phyloP scores from a whole-genome alignment of 2,888 invertebrate species.

The Leucozona laternaria region DNA sequence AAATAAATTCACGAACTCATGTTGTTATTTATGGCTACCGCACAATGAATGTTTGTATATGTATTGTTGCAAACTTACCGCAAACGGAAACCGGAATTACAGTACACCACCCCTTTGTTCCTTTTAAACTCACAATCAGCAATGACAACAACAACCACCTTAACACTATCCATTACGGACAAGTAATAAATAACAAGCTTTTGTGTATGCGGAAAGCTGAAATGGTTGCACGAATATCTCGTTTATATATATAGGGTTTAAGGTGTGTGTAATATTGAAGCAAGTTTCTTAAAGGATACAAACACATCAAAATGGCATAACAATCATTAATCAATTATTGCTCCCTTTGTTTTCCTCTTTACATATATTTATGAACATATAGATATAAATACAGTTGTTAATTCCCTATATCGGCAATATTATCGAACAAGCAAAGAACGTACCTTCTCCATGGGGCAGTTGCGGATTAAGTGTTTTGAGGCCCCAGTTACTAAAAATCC shows the following conservation, averaged over 20 bases:
- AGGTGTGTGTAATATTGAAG: constrained; percentile 2
- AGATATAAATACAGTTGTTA: neutral
- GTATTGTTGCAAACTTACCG: constrained; percentile 1
- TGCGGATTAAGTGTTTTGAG: neutral
- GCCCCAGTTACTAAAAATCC: neutral
- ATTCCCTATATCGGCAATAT: constrained; percentile 35
- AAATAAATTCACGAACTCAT: constrained; percentile 5
- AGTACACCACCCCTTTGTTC: neutral
- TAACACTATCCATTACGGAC: constrained; percentile 36
- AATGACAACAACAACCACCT: constrained; percentile 27
- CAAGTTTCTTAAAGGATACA: constrained; percentile 30
- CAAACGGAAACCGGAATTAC: constrained; percentile 44
- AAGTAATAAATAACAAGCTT: constrained; percentile 46
- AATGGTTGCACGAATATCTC: neutral
- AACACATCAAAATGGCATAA: constrained; percentile 32
- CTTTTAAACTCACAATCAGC: constrained; percentile 14
- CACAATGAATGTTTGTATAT: constrained; percentile 18
- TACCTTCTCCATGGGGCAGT: neutral
- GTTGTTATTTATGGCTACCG: constrained; percentile 11
- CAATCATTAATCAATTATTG: constrained; percentile 56
- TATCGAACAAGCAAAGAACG: constrained; percentile 4
- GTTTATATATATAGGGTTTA: neutral
- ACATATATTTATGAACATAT: no score
- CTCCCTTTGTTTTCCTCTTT: neutral
- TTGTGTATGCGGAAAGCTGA: constrained; percentile 16